Evolutionary conservation across 2,888 invertebrate species (phyloP).

Genomic region (Acleris cristana): DNA sequence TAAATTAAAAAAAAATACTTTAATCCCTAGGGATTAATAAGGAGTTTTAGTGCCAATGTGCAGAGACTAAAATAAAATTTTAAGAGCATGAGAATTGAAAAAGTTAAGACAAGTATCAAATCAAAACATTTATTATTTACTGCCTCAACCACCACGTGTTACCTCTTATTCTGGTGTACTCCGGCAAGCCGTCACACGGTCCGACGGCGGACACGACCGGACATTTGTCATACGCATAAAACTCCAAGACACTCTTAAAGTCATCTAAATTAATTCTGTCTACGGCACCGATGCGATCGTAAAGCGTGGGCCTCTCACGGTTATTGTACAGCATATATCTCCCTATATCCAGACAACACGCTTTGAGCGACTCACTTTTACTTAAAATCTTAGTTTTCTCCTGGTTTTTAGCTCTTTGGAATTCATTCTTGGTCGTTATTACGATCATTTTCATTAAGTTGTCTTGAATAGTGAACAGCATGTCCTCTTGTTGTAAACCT

Average conservation of each 20-base stretch:
- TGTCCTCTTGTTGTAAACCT: constrained; percentile 86
- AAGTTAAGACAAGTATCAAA: background rate
- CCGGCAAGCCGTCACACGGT: constrained; percentile 91
- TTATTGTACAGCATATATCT: constrained; percentile 94
- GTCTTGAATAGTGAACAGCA: constrained; percentile 88
- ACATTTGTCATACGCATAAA: constrained; percentile 94
- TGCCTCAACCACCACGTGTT: constrained; percentile 91
- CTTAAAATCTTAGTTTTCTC: constrained; percentile 91
- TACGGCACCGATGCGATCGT: constrained; percentile 93
- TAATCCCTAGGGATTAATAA: too few relatives aligned
- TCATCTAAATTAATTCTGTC: constrained; percentile 89
- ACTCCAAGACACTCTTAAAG: constrained; percentile 89
- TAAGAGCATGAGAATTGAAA: too few relatives aligned
- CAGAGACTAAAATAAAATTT: too few relatives aligned
- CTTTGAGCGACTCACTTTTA: too few relatives aligned
- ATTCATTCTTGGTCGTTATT: constrained; percentile 92
- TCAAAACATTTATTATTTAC: constrained; percentile 46
- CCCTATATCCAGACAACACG: constrained; percentile 94
- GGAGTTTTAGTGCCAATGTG: too few relatives aligned
- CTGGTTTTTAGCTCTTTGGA: constrained; percentile 94
- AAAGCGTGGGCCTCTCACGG: constrained; percentile 92
- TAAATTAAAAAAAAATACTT: too few relatives aligned
- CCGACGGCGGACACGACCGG: constrained; percentile 97
- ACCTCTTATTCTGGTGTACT: constrained; percentile 91
- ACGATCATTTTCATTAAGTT: constrained; percentile 95